These are phyloP conservation scores for Nyctalus aviator DNA, from an alignment of 2,797 vertebrate species.

Conservation along the genomic window DNA sequence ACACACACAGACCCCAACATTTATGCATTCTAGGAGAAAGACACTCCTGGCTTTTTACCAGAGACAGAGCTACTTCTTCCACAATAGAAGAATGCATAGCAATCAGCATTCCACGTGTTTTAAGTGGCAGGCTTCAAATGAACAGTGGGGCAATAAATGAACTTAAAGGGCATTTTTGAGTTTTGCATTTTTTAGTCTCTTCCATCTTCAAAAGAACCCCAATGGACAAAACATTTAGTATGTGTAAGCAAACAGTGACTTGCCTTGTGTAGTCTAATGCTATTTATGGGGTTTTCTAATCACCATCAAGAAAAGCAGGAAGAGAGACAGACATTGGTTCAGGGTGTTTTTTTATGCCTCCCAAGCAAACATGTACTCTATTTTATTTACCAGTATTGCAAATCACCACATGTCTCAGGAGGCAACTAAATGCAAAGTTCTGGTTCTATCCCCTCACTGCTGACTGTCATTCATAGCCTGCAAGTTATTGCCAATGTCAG, in stretches of 20 bases:
- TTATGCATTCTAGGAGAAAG: not conserved
- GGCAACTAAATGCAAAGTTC: not conserved
- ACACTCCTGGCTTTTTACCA: not conserved
- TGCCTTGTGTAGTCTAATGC: not conserved
- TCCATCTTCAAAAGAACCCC: not conserved
- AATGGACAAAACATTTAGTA: not conserved
- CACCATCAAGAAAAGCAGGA: not conserved
- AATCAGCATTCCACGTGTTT: not conserved
- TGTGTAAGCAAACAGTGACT: not conserved
- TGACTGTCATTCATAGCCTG: not conserved
- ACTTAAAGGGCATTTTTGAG: not conserved
- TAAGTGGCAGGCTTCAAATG: not conserved
- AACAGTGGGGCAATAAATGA: not conserved
- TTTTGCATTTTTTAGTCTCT: not conserved
- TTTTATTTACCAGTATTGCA: slow-evolving; percentile 27
- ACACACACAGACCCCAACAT: not conserved
- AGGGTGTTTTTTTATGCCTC: not conserved
- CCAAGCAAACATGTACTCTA: not conserved
- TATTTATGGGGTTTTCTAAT: slow-evolving; percentile 2
- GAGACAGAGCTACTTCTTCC: not conserved
- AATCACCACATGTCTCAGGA: not conserved
- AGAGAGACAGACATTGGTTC: not conserved
- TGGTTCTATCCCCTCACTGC: not conserved
- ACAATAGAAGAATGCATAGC: not conserved
- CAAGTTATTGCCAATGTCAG: not conserved